These are phyloP conservation scores for Platyura marginata DNA, from an alignment of 1,140 invertebrate species.

Conservation along the genomic window DNA sequence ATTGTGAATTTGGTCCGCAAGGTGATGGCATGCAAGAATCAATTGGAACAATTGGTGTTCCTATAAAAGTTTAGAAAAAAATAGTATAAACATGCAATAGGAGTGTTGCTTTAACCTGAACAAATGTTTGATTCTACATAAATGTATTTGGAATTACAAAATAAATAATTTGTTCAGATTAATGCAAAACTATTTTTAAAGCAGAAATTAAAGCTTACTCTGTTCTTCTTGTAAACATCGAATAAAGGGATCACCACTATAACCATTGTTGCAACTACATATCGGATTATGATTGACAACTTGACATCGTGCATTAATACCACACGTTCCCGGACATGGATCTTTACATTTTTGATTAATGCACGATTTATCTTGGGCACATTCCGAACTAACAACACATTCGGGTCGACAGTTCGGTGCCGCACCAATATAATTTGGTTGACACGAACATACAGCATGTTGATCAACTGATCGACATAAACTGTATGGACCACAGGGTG, in stretches of 20 bases:
- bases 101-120: no score
- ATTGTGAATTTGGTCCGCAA: slow-evolving; percentile 65
- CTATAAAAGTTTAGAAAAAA: slow-evolving; percentile 11
- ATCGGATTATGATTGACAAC: slow-evolving; percentile 60
- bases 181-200: no score
- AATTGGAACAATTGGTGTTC: slow-evolving; percentile 22
- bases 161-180: no score
- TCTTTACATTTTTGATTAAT: slow-evolving; percentile 55
- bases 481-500: slow-evolving; percentile 52
- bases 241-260: slow-evolving; percentile 53
- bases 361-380: slow-evolving; percentile 45
- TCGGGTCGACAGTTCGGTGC: slow-evolving; percentile 54
- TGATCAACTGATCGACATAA: slow-evolving; percentile 41
- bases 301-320: slow-evolving; percentile 47
- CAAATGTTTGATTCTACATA: no score
- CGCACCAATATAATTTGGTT: slow-evolving; percentile 42
- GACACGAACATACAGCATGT: slow-evolving; percentile 51
- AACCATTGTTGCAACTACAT: slow-evolving; percentile 48
- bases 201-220: slow-evolving; percentile 31
- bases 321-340: slow-evolving; percentile 57
- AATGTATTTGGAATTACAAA: no score
- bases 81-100: slow-evolving; percentile 13
- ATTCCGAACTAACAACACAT: slow-evolving; percentile 56
- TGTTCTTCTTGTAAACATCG: slow-evolving; percentile 34
- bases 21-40: slow-evolving; percentile 57